Evolutionary conservation across 2,113 vertebrate species (phyloP), one percentile per base, ranked within the genome.

Genomic region (Aleadryas rufinucha): DNA sequence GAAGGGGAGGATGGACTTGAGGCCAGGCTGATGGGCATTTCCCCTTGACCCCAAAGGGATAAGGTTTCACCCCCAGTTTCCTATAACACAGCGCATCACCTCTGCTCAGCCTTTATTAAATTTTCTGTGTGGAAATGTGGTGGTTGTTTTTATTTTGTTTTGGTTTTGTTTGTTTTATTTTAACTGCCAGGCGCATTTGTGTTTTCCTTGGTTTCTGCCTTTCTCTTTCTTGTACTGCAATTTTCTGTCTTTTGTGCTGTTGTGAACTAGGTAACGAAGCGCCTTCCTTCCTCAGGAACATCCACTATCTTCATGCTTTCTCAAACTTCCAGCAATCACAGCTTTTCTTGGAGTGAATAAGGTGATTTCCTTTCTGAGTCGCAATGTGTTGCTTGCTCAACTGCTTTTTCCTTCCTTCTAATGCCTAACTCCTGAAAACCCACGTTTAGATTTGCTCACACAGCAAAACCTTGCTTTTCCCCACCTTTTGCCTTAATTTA

Each of bases 301-400:
- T 99, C 99, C 94, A 99, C 99, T 98, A 99, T 99, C 99, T 99
- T 99, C 99, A 99, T 99, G 99, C 98, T 99, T 98, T 99, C 99
- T 97, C 99, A 99, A 99, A 99, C 99, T 87, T 97, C 99, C 98
- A 99, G 99, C 98, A 99, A 99, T 99, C 99, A 99, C 99, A 99
- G 99, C 98, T 99, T 99, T 99, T 99, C 99, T 97, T 99, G 99
- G 99, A 99, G 98, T 99, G 99, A 99, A 99, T 99, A 99, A 99
- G 99, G 99, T 99, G 99, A 98, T 98, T 98, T 98, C 96, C 91
- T 97, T 98, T 97, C 98, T 97, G 96, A 95, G 93, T 97, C 44
- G 13, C 95, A 97, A 85, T 65, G 57, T 89, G 96, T 97, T 97
- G 86, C 93, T 96, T 95, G 95, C 97, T 91, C 52, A 61, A 31